A percentile compares a stretch with the other conserved stretches of the same genome.
Evolutionary conservation across 2,113 vertebrate species (phyloP).

Genomic region (Tachysurus fulvidraco): DNA sequence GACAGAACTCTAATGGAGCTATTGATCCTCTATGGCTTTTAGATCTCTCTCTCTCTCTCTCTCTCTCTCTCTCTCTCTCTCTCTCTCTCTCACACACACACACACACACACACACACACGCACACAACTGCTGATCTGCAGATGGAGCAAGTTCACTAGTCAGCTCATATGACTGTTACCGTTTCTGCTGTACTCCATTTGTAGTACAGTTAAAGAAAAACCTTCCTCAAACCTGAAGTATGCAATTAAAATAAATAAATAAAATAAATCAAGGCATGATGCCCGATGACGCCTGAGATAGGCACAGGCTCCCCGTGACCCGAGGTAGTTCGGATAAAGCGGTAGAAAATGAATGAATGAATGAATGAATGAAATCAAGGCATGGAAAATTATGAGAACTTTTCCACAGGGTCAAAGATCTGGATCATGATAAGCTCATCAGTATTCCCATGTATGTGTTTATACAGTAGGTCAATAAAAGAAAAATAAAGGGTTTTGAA

Average conservation of each 20-base stretch:
- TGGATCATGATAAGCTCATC: background rate
- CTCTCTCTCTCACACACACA: background rate
- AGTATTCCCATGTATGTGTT: background rate
- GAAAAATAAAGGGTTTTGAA: background rate
- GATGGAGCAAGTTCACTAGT: background rate
- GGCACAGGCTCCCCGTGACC: too few species aligned
- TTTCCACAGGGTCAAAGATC: background rate
- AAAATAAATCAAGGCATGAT: background rate
- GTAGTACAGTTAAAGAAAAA: background rate
- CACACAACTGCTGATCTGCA: constrained; percentile 2
- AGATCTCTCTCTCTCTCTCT: background rate
- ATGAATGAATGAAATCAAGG: background rate
- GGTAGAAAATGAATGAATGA: too few species aligned
- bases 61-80: background rate
- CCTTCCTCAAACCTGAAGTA: background rate
- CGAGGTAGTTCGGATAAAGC: too few species aligned
- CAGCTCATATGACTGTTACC: background rate
- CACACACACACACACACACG: background rate
- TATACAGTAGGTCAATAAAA: too few species aligned
- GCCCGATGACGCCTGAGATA: too few species aligned
- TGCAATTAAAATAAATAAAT: background rate
- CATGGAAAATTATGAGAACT: background rate
- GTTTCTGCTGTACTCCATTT: background rate
- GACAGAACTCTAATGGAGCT: constrained; percentile 33
- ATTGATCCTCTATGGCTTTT: constrained; percentile 21